These are phyloP conservation scores for Caenorhabditis sinica DNA, from an alignment of 2,888 invertebrate species.

Conservation along the genomic window DNA sequence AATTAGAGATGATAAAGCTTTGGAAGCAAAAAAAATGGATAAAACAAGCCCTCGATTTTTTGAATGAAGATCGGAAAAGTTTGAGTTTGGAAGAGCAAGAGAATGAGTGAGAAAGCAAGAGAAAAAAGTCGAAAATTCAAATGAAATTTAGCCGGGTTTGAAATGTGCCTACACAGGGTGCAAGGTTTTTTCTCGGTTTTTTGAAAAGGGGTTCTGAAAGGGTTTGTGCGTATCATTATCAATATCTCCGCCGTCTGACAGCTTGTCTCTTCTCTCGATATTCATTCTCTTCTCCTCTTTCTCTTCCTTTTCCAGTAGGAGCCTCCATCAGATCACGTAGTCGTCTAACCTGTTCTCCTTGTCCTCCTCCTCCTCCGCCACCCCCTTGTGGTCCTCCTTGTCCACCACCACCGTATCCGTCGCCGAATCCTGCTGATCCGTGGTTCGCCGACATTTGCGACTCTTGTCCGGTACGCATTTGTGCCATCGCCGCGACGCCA, in stretches of 20 bases:
- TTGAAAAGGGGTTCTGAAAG: conserved; percentile 27
- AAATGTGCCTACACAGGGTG: not conserved
- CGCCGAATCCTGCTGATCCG: conserved; percentile 71
- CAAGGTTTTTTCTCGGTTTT: not conserved
- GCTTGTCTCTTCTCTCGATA: conserved; percentile 43
- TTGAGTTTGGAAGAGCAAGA: not conserved
- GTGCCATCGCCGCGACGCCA: conserved; percentile 84
- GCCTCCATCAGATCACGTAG: conserved; percentile 41
- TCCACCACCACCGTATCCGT: conserved; percentile 34
- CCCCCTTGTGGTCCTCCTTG: conserved; percentile 11
- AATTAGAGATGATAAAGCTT: conserved; percentile 11
- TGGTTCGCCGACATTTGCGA: conserved; percentile 62
- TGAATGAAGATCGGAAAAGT: conserved; percentile 5
- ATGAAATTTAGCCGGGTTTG: not conserved
- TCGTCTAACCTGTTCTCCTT: conserved; percentile 51
- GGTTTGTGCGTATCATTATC: not conserved
- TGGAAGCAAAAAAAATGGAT: not conserved
- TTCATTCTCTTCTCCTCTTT: conserved; percentile 16
- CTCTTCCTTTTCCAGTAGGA: conserved; percentile 21
- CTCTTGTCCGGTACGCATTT: conserved; percentile 76
- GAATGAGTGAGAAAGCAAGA: not conserved
- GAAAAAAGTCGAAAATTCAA: not conserved
- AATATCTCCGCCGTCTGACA: conserved; percentile 43
- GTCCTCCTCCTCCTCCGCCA: conserved; percentile 18
- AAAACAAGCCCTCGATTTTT: not conserved